Evolutionary conservation across 2,797 vertebrate genomes (phyloP).

Genomic region (Pempheris klunzingeri): DNA sequence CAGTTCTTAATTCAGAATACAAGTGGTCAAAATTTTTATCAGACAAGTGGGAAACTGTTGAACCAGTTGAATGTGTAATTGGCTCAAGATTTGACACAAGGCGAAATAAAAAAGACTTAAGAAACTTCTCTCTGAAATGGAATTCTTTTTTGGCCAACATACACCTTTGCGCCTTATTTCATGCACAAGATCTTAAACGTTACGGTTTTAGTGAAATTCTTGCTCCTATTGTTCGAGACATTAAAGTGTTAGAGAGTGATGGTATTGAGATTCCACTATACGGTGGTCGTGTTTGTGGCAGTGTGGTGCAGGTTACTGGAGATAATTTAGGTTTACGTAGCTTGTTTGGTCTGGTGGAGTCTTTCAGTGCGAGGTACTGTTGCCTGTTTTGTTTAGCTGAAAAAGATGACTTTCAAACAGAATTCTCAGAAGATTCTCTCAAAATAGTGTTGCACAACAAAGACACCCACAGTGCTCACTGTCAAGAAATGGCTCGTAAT

Average conservation of each 20-base stretch:
- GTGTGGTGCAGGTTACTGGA: slow-evolving; percentile 43
- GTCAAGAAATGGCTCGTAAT: slow-evolving; percentile 21
- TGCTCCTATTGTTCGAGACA: slow-evolving; percentile 37
- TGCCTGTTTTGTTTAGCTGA: slow-evolving; percentile 49
- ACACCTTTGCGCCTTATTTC: slow-evolving; percentile 11
- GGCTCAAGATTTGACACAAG: slow-evolving; percentile 60
- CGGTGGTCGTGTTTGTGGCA: slow-evolving; percentile 28
- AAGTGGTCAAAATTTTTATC: slow-evolving; percentile 30
- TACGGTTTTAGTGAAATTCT: slow-evolving; percentile 31
- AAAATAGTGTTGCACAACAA: slow-evolving; percentile 35
- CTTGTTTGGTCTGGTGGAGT: slow-evolving; percentile 46
- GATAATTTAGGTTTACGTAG: slow-evolving; percentile 40
- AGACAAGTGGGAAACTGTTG: slow-evolving; percentile 46
- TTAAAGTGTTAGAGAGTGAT: slow-evolving; percentile 47
- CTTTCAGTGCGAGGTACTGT: slow-evolving; percentile 46
- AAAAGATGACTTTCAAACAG: slow-evolving; percentile 49
- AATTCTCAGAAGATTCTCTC: slow-evolving; percentile 47
- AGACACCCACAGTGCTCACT: slow-evolving; percentile 28
- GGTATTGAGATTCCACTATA: slow-evolving; percentile 43
- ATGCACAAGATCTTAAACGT: slow-evolving; percentile 15
- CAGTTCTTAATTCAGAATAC: slow-evolving; percentile 38
- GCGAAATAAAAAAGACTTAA: slow-evolving; percentile 37
- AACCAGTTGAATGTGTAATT: slow-evolving; percentile 53
- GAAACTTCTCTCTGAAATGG: no score
- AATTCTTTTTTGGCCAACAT: no score